A percentile compares a stretch with the other conserved stretches of the same genome.
These are phyloP conservation scores for Brienomyrus brachyistius DNA, from an alignment of 2,113 vertebrate species.

Conservation along the genomic window DNA sequence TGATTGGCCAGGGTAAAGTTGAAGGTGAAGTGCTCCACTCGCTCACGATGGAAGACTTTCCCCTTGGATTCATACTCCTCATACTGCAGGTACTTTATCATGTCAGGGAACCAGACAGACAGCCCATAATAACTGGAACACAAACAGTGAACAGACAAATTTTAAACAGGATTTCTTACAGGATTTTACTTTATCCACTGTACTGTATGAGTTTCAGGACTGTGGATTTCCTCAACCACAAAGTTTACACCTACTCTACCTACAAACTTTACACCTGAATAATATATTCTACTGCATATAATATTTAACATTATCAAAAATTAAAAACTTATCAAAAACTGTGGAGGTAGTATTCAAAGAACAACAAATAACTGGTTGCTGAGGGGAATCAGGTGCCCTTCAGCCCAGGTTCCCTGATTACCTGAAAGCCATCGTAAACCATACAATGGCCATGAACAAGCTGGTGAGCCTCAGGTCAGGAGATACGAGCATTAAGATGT, in stretches of 20 bases:
- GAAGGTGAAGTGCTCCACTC: constrained; percentile 74
- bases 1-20: constrained; percentile 94
- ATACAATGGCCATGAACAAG: constrained; percentile 84
- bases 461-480: constrained; percentile 79
- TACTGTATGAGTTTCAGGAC: neutral
- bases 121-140: constrained; percentile 83
- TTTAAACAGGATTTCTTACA: neutral
- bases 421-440: constrained; percentile 97
- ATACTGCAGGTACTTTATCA: constrained; percentile 89
- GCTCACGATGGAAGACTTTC: constrained; percentile 72
- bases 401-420: constrained; percentile 37
- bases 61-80: constrained; percentile 75
- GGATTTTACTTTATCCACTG: neutral
- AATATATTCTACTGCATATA: neutral
- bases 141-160: neutral
- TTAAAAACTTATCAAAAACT: neutral
- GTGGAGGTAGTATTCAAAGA: neutral
- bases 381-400: neutral
- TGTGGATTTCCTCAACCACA: neutral
- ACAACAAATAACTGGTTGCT: neutral
- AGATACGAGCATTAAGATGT: constrained; percentile 71
- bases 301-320: neutral
- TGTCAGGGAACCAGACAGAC: constrained; percentile 95
- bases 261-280: neutral
- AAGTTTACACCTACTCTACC: neutral